A percentile compares a stretch with the other conserved stretches of the same genome.
These are phyloP conservation scores for Oligia strigilis DNA, from an alignment of 2,888 invertebrate genomes.

Conservation along the genomic window DNA sequence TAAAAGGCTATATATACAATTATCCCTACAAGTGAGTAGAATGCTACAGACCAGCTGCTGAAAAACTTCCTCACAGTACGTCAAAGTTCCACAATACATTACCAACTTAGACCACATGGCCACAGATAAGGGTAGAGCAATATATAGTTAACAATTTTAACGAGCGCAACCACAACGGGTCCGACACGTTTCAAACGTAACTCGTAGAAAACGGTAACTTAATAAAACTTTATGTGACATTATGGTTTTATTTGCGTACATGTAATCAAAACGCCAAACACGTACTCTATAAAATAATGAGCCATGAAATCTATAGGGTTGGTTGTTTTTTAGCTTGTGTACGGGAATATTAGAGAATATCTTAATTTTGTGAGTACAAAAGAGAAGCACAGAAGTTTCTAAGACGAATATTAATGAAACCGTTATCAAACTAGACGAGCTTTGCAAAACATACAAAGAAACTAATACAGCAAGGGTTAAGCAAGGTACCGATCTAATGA, in stretches of 20 bases:
- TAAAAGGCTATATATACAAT: not conserved
- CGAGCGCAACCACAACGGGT: conserved; percentile 29
- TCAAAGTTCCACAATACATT: conserved; percentile 3
- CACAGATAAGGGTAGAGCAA: conserved; percentile 32
- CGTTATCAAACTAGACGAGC: not conserved
- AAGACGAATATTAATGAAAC: not conserved
- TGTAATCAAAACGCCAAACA: conserved; percentile 38
- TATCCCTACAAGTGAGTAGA: not conserved
- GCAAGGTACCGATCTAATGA: not conserved
- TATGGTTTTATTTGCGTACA: conserved; percentile 54
- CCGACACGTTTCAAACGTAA: conserved; percentile 47
- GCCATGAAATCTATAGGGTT: conserved; percentile 22
- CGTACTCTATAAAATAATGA: conserved; percentile 38
- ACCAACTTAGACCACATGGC: conserved; percentile 25
- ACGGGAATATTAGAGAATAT: not conserved
- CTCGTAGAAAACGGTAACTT: conserved; percentile 60
- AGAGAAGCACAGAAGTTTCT: not conserved
- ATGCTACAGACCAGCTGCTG: not conserved
- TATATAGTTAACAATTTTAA: conserved; percentile 53
- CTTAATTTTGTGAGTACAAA: conserved; percentile 2
- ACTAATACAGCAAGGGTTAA: not conserved
- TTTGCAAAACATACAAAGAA: not conserved
- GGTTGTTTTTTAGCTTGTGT: not conserved
- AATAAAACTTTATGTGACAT: conserved; percentile 62
- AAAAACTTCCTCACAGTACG: conserved; percentile 5